These are phyloP conservation scores for Actias luna DNA, from an alignment of 2,888 invertebrate genomes.

Conservation along the genomic window DNA sequence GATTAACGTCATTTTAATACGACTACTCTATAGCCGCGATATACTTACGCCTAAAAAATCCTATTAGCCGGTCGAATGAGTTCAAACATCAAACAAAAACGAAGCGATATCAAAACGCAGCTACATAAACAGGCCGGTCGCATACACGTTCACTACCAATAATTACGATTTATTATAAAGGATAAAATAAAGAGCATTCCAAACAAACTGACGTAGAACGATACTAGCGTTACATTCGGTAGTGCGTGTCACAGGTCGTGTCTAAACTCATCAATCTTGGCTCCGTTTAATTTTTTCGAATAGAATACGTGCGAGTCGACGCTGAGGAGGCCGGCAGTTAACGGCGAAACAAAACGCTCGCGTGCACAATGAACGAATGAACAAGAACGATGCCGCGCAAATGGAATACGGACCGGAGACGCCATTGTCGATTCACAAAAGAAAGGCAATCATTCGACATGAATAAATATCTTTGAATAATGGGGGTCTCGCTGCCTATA, in stretches of 20 bases:
- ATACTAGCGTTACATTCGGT: conserved; percentile 58
- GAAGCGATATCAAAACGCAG: conserved; percentile 40
- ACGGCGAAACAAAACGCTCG: conserved; percentile 68
- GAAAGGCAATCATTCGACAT: conserved; percentile 81
- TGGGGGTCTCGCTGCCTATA: conserved; percentile 68
- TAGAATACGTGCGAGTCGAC: conserved; percentile 49
- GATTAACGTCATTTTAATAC: conserved; percentile 69
- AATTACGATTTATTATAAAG: conserved; percentile 72
- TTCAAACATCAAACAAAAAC: conserved; percentile 66
- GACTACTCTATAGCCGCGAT: conserved; percentile 50
- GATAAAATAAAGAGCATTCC: conserved; percentile 72
- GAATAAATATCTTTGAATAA: conserved; percentile 82
- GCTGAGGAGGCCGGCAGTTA: conserved; percentile 32
- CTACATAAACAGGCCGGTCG: conserved; percentile 48
- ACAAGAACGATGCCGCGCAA: conserved; percentile 60
- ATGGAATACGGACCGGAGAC: conserved; percentile 70
- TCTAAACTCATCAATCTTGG: conserved; percentile 78
- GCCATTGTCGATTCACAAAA: conserved; percentile 78
- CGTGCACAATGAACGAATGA: conserved; percentile 66
- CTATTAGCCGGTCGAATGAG: conserved; percentile 65
- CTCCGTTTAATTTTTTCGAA: conserved; percentile 74
- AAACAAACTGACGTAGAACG: conserved; percentile 45
- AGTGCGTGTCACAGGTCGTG: conserved; percentile 80
- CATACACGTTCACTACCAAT: conserved; percentile 57
- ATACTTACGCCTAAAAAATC: conserved; percentile 58